A percentile compares a stretch with the other conserved stretches of the same genome.
These are phyloP conservation scores for Vanessa cardui DNA, from an alignment of 2,888 invertebrate genomes.

Conservation along the genomic window DNA sequence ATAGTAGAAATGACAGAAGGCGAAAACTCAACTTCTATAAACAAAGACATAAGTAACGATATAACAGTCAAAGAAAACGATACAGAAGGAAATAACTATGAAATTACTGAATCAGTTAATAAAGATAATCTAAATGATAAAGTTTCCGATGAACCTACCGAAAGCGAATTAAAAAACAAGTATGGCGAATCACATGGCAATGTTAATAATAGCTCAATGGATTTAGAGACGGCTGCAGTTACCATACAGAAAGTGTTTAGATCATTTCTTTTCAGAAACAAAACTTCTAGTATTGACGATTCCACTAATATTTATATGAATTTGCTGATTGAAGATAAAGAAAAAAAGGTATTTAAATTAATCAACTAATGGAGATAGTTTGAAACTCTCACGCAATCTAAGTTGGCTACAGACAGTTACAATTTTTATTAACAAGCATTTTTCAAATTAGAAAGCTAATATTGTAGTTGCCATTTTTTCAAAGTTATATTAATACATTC, in stretches of 20 bases:
- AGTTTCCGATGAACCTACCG: neutral
- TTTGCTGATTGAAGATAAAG: conserved; percentile 41
- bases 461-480: too few species aligned
- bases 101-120: neutral
- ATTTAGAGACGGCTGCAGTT: conserved; percentile 78
- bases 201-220: conserved; percentile 55
- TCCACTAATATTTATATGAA: conserved; percentile 56
- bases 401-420: too few species aligned
- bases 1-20: neutral
- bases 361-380: neutral
- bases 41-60: neutral
- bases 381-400: neutral
- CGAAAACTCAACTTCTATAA: neutral
- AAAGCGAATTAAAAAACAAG: neutral
- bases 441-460: too few species aligned
- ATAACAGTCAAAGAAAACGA: neutral
- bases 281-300: conserved; percentile 72
- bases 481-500: too few species aligned
- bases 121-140: neutral
- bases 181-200: conserved; percentile 38
- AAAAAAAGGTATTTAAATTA: conserved; percentile 13
- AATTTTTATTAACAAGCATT: too few species aligned
- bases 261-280: conserved; percentile 73
- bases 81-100: neutral
- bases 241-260: conserved; percentile 84